Evolutionary conservation across 2,113 vertebrate species (phyloP), one percentile per base, ranked within the genome.

Genomic region (Pionites leucogaster): DNA sequence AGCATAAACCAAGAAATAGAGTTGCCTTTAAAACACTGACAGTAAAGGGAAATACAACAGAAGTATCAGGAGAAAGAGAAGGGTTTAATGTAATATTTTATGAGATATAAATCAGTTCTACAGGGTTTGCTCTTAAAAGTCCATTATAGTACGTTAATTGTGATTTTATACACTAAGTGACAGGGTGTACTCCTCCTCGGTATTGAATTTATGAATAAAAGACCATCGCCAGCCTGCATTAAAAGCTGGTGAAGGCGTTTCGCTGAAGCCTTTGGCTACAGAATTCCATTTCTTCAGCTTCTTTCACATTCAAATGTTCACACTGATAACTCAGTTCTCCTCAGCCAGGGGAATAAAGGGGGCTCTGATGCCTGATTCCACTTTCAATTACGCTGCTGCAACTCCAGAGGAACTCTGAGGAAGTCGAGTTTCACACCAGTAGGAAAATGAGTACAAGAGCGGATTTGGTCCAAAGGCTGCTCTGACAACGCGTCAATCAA

Each of bases 281-380:
- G 82, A 95, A 95, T 97, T 95, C 88, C 67, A 75, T 91, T 92
- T 93, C 89, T 97, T 87, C 76, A 69, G 77, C 89, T 94, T 92
- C 82, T 91, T 96, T 96, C 87, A 91, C 86, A 96, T 95, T 96
- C 80, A 96, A 91, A 95, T 95, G 81, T 92, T 93, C 95, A 69
- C 63, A n/a, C n/a, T 90, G 91, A 95, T 79, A 93, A 94, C 77
- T 92, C 80, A 62, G 76, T 84, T 96, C 92, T 95, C 71, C 82
- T 86, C 90, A 92, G 81, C 39, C 69, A 77, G 29, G 53, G 84
- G 63, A 96, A 94, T 85, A 94, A 95, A 82, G 64, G 50, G 65
- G 20, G 60, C 68, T 87, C 92, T 90, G 62, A 89, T 78, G 84
- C 62, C 72, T 84, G 79, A 91, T 94, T 95, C 91, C 57, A 77